Conservation (phyloP, 2,113 vertebrate genomes). For the Sciurus niger region DNA sequence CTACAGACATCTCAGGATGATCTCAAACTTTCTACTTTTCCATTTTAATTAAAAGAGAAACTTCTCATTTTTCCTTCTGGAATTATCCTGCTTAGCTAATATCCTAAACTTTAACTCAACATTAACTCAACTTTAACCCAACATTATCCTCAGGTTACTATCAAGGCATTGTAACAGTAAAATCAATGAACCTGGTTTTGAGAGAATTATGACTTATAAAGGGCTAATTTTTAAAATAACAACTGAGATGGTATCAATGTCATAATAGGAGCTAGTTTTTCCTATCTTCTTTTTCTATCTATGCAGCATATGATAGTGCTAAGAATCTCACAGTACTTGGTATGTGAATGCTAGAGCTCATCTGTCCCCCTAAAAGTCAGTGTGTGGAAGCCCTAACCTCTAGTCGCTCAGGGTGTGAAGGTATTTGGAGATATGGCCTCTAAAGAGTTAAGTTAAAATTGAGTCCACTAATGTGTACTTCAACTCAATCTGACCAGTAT, state of each 20-base stretch:
- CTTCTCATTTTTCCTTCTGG: not conserved
- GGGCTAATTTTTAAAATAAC: not conserved
- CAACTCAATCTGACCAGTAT: not conserved
- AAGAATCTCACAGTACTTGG: not conserved
- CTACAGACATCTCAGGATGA: not conserved
- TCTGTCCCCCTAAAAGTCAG: not conserved
- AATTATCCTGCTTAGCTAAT: slow-evolving; percentile 34
- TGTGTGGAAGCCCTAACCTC: not conserved
- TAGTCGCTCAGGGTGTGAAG: not conserved
- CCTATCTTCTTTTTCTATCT: not conserved
- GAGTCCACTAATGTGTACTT: not conserved
- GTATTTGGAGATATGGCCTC: not conserved
- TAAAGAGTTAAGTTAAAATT: not conserved
- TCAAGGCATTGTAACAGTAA: slow-evolving; percentile 40
- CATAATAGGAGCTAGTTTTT: not conserved
- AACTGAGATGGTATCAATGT: not conserved
- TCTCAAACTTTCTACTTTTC: slow-evolving; percentile 5
- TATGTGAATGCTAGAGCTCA: not conserved
- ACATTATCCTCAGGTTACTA: not conserved
- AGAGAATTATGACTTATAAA: slow-evolving; percentile 36
- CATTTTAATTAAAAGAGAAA: slow-evolving; percentile 45
- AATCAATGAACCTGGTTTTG: not conserved
- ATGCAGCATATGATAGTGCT: not conserved
- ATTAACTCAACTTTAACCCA: slow-evolving; percentile 18
- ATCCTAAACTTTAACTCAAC: slow-evolving; percentile 7